Base-by-base conservation (phyloP, 2,888 invertebrate species). In the Allygus modestus region DNA sequence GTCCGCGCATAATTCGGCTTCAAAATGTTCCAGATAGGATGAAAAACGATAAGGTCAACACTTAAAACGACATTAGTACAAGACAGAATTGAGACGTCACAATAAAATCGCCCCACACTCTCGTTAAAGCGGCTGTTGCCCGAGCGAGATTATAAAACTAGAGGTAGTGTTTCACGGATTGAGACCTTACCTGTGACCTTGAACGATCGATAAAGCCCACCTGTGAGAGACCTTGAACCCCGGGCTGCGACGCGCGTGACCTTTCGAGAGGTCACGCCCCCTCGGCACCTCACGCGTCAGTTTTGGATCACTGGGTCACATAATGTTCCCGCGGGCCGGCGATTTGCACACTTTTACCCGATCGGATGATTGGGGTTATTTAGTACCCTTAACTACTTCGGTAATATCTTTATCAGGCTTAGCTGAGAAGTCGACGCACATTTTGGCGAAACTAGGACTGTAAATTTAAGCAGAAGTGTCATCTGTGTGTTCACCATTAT, bases 21-120 rank as follows among this genome's bases (percentile, higher is more conserved):
- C 51, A 46, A 73, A 28, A 77, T 23, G 51, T 77, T 41, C 37
- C 77, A 26, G 46, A 77, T 77, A 77, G 28, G 46, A 46, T 77
- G 77, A 77, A 46, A 77, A 41, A 73, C 73, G 43, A 73, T 73
- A 77, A 77, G 77, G 23, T 15, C n/a, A 12, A 77, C 51, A 46
- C 46, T 77, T 77, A 77, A 77, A 77, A 23, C 46, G 77, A 77
- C 77, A 46, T 77, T 77, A 77, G 71, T 31, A 71, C 26, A 26
- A 33, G 71, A 41, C 73, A 0, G 51, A 51, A 77, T 77, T 37
- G 77, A 77, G 77, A 77, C 20, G 77, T 77, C 77, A 51, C 77
- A 51, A 51, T 77, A 77, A 77, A 77, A 77, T 43, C 28, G 77
- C 51, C 77, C 43, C 73, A 2, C 26, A 7, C 28, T 37, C 77